A percentile compares a stretch with the other conserved stretches of the same genome.
Conservation (phyloP, 2,797 vertebrate genomes). For the Tiaroga cobitis region DNA sequence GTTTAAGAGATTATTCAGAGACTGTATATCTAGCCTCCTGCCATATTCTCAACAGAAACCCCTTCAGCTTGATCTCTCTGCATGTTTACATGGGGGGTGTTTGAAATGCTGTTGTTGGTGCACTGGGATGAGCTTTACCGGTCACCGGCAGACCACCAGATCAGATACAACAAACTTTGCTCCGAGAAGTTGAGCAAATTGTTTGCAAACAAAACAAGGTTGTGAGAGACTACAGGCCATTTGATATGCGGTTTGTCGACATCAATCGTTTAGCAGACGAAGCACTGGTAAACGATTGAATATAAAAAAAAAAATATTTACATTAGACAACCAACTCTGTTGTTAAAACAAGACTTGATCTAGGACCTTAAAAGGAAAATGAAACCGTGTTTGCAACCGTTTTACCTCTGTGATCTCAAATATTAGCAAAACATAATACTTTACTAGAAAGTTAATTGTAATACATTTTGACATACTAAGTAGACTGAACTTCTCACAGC, state of each 20-base stretch:
- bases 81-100: not conserved
- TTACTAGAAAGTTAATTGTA: not conserved
- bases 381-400: no score
- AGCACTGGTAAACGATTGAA: no score
- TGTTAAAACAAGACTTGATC: not conserved
- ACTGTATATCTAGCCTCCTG: not conserved
- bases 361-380: no score
- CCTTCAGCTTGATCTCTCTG: not conserved
- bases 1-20: conserved; percentile 20
- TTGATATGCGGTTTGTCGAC: not conserved
- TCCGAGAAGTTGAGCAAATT: not conserved
- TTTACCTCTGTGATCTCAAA: not conserved
- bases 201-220: not conserved
- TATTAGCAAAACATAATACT: not conserved
- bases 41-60: conserved; percentile 8
- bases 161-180: not conserved
- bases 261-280: not conserved
- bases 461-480: not conserved
- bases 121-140: not conserved
- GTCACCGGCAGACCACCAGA: not conserved
- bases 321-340: not conserved
- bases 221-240: not conserved
- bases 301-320: no score
- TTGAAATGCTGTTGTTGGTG: not conserved
- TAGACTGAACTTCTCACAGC: not conserved